phyloP scores from a whole-genome alignment of 64 coral and sea anemone species.

The Pachyseris speciosa region DNA sequence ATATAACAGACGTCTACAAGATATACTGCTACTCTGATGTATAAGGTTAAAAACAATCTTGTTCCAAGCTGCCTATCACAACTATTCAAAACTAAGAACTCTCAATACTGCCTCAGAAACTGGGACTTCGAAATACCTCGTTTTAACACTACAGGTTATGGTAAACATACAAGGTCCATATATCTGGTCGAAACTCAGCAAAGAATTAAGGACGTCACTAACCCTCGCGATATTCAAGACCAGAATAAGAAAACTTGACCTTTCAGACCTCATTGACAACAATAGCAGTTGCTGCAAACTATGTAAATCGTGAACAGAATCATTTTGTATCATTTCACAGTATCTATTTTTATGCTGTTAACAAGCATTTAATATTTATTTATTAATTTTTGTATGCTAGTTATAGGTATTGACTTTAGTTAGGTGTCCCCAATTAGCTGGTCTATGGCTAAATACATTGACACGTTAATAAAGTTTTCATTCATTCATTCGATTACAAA shows the following conservation, averaged over 20 bases:
- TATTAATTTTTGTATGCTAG: background rate
- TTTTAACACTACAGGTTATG: constrained; percentile 5
- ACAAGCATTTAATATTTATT: too few relatives aligned
- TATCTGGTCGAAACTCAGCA: background rate
- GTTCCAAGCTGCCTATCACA: background rate
- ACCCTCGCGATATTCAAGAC: background rate
- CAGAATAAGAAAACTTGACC: background rate
- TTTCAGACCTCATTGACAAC: background rate
- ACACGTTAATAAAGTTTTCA: constrained; percentile 15
- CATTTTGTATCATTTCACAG: background rate
- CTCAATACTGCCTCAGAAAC: constrained; percentile 9
- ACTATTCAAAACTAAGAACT: background rate
- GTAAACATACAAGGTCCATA: constrained; percentile 16
- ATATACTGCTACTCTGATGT: constrained; percentile 43
- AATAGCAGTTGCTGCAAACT: constrained; percentile 8
- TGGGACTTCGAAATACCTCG: constrained; percentile 21
- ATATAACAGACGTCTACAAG: constrained; percentile 2
- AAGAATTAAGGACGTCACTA: background rate
- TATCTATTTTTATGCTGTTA: background rate
- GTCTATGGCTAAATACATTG: background rate
- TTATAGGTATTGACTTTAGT: background rate
- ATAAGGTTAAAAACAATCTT: constrained; percentile 50
- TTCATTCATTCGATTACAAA: constrained; percentile 2
- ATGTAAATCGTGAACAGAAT: background rate
- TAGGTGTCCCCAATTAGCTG: constrained; percentile 4